Evolutionary conservation across 1,140 invertebrate species (phyloP), one percentile per base, ranked within the genome.

Genomic region (Heterodera carotae): DNA sequence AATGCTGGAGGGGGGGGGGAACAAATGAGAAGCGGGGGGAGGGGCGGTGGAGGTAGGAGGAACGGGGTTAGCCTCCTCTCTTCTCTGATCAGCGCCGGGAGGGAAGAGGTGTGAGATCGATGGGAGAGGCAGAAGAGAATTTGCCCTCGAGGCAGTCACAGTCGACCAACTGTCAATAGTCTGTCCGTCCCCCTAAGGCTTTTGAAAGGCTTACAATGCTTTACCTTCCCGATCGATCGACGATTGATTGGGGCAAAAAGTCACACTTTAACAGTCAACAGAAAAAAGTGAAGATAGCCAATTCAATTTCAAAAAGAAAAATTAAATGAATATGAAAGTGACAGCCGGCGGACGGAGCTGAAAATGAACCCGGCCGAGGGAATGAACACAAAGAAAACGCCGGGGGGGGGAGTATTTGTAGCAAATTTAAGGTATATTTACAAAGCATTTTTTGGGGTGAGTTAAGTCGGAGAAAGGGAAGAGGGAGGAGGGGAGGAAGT

Each of bases 211-310:
- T 53, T 53, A 53, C 48, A 53, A 53, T 53, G 48, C 48, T 53
- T 53, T 53, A 22, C 12, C 48, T 22, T 18, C 48, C 39, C 1
- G 18, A 53, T 53, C 48, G 48, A 53, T 53, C 67, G 39, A 68
- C n/a, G n/a, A 43, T 69, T 69, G 25, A 69, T 69, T 34, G 36
- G 27, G 27, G 48, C 67, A 69, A 31, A 25, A 25, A 48, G 67
- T 69, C 67, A 69, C 67, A 69, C 27, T 25, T 69, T 69, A 34
- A 33, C n/a, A 69, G 27, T 3, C 4, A 69, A 69, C 36, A 69
- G 27, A 69, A 34, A 69, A 53, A 0, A 22, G 48, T 53, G 18
- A 15, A 53, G 22, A 18, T 12, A 18, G 22, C 22, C 15, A 53
- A 53, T 53, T 22, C 4, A 53, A 53, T 18, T 4, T 4, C 48